Evolutionary conservation across 1,140 invertebrate species (phyloP).

Genomic region (Heliconius nattereri): DNA sequence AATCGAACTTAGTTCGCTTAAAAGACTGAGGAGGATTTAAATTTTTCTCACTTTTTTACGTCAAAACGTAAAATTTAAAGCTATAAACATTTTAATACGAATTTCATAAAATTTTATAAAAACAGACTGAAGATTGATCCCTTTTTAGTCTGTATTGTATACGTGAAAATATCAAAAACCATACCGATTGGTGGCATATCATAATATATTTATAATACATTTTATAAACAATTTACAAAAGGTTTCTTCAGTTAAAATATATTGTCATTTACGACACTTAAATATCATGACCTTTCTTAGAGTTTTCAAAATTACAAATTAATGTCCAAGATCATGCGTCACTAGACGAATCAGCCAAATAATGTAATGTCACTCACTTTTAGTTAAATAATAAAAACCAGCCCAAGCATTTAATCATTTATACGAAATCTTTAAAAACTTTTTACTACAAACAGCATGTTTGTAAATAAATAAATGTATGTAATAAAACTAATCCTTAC

Average conservation of each 20-base stretch:
- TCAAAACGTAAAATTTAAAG: constrained; percentile 36
- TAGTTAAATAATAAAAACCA: background rate
- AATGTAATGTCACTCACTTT: no score
- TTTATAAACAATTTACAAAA: constrained; percentile 27
- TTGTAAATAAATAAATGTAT: no score
- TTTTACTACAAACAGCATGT: no score
- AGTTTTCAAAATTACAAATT: background rate
- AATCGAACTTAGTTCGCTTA: constrained; percentile 58
- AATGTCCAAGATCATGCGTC: background rate
- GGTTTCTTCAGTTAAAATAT: background rate
- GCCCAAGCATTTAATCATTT: background rate
- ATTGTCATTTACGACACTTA: background rate
- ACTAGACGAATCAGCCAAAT: background rate
- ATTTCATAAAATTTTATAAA: constrained; percentile 39
- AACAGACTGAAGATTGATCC: constrained; percentile 40
- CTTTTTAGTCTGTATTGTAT: constrained; percentile 39
- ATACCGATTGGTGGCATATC: constrained; percentile 33
- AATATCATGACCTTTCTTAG: background rate
- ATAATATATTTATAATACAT: constrained; percentile 23
- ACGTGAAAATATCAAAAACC: constrained; percentile 23
- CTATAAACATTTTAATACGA: constrained; percentile 16
- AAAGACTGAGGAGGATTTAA: constrained; percentile 68
- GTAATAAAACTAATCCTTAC: no score
- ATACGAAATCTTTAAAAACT: background rate
- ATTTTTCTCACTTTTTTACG: constrained; percentile 69